Conservation (phyloP, 2,888 invertebrate genomes). For the Phaedon cochleariae region DNA sequence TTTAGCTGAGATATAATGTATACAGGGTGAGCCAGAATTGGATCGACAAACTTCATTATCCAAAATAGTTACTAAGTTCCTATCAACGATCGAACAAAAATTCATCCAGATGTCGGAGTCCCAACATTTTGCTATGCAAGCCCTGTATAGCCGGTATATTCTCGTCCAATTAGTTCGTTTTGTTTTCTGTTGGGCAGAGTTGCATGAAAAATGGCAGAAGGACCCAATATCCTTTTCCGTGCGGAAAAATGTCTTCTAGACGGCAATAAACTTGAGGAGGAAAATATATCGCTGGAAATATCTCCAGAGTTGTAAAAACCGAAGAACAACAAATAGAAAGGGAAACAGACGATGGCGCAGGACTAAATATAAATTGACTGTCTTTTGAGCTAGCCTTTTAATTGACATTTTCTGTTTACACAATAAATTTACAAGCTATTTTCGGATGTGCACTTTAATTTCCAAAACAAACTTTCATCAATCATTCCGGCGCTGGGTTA, state of each 20-base stretch:
- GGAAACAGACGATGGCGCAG: conserved; percentile 34
- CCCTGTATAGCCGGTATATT: background rate
- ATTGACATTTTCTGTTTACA: conserved; percentile 42
- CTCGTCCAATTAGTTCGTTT: background rate
- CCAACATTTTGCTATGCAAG: too few relatives aligned
- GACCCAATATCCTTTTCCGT: background rate
- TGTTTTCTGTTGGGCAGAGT: background rate
- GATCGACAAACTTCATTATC: too few relatives aligned
- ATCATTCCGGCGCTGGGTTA: conserved; percentile 20
- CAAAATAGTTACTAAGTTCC: too few relatives aligned
- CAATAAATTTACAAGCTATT: conserved; percentile 41
- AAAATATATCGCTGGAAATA: conserved; percentile 36
- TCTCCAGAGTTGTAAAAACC: conserved; percentile 31
- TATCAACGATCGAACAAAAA: too few relatives aligned
- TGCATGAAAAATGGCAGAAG: background rate
- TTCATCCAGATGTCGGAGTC: too few relatives aligned
- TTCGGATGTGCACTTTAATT: conserved; percentile 37
- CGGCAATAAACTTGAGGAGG: conserved; percentile 29
- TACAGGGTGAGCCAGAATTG: too few relatives aligned
- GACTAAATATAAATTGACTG: conserved; percentile 38
- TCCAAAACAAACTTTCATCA: conserved; percentile 38
- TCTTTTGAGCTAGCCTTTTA: conserved; percentile 40
- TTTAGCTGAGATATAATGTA: too few relatives aligned
- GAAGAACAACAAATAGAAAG: conserved; percentile 27
- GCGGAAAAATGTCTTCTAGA: conserved; percentile 13